Evolutionary conservation across 2,888 invertebrate genomes (phyloP).

Genomic region (Eurytoma adleriae): DNA sequence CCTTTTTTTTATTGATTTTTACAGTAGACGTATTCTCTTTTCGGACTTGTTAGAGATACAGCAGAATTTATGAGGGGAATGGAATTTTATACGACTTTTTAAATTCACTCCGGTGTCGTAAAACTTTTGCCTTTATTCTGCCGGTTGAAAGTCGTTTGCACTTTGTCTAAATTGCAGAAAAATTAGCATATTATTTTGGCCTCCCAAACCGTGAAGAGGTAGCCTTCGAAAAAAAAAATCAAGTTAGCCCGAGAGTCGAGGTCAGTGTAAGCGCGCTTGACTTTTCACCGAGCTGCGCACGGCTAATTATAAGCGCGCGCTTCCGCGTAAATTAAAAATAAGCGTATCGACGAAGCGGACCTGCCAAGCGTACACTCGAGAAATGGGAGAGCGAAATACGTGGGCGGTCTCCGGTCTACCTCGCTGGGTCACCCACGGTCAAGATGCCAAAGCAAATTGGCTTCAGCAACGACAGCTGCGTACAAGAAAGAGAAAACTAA

Average conservation of each 20-base stretch:
- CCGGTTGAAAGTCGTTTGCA: too few relatives aligned
- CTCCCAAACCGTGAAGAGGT: too few relatives aligned
- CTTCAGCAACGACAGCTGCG: not conserved
- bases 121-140: too few relatives aligned
- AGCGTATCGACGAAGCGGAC: constrained; percentile 59
- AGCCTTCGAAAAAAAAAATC: not conserved
- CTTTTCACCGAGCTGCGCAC: not conserved
- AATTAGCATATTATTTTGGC: too few relatives aligned
- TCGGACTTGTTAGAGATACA: too few relatives aligned
- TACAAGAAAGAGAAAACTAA: too few relatives aligned
- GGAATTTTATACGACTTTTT: too few relatives aligned
- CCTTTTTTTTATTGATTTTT: too few relatives aligned
- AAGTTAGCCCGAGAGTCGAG: not conserved
- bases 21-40: too few relatives aligned
- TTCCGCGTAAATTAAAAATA: constrained; percentile 66
- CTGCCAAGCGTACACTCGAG: not conserved
- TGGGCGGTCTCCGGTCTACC: constrained; percentile 33
- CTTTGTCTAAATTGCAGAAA: too few relatives aligned
- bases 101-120: too few relatives aligned
- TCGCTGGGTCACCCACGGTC: constrained; percentile 40
- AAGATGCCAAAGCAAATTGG: constrained; percentile 23
- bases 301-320: constrained; percentile 50
- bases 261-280: not conserved
- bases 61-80: too few relatives aligned
- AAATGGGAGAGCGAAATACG: constrained; percentile 42